Evolutionary conservation across 2,113 vertebrate genomes (phyloP).

Genomic region (Benitochromis conjunctus): DNA sequence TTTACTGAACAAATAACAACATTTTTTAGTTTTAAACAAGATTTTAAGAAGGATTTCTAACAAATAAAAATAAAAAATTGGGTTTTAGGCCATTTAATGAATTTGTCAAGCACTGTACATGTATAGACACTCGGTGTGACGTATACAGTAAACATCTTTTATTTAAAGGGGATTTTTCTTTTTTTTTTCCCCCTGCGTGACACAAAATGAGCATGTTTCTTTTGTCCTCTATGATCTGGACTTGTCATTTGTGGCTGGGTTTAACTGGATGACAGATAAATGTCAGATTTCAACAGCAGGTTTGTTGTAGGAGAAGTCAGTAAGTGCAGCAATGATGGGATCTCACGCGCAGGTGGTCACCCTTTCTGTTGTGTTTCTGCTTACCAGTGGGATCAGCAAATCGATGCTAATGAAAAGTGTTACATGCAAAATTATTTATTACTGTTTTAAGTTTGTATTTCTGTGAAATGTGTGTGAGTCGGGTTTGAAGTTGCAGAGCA

Average conservation of each 20-base stretch:
- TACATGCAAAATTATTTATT: conserved; percentile 7
- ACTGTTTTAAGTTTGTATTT: conserved; percentile 2
- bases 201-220: conserved; percentile 22
- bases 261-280: neutral
- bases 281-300: neutral
- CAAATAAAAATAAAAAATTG: neutral
- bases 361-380: neutral
- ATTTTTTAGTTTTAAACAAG: neutral
- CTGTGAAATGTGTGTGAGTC: neutral
- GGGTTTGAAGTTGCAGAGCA: conserved; percentile 6
- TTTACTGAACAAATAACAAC: neutral
- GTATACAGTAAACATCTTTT: neutral
- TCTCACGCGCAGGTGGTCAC: neutral
- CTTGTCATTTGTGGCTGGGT: neutral
- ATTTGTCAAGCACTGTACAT: neutral
- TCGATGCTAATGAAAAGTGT: neutral
- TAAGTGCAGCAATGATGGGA: neutral
- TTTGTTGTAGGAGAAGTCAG: neutral
- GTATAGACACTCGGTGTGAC: neutral
- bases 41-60: neutral
- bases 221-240: neutral
- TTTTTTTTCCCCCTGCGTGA: conserved; percentile 7
- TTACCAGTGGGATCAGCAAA: neutral
- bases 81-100: neutral
- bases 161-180: neutral